A percentile compares a stretch with the other conserved stretches of the same genome.
These are phyloP conservation scores for Crioceris asparagi DNA, from an alignment of 2,888 invertebrate genomes.

Conservation along the genomic window DNA sequence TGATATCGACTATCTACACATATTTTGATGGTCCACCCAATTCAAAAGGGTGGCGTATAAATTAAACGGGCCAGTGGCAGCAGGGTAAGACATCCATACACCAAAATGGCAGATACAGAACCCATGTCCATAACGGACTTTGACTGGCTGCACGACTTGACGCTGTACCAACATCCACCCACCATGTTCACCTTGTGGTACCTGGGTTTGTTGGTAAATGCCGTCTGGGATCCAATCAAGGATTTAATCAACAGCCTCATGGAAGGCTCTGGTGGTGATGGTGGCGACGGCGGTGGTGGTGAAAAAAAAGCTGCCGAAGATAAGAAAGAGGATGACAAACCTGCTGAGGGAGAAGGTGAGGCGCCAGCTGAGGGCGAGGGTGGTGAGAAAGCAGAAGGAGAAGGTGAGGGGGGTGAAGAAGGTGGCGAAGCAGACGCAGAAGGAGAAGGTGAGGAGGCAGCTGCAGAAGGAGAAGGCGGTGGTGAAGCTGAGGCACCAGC, in stretches of 20 bases:
- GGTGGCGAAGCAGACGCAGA: background rate
- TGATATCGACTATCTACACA: too few species aligned
- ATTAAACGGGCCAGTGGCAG: too few species aligned
- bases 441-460: conserved; percentile 1
- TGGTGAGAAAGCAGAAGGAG: background rate
- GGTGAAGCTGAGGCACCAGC: background rate
- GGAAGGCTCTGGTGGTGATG: conserved; percentile 1
- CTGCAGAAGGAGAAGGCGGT: conserved; percentile 2
- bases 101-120: too few species aligned
- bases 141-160: too few species aligned
- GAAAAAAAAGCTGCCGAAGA: conserved; percentile 5
- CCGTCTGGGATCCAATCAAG: conserved; percentile 10
- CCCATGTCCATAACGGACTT: too few species aligned
- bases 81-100: too few species aligned
- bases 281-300: conserved; percentile 1
- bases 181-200: conserved; percentile 20
- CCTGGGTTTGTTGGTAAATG: conserved; percentile 10
- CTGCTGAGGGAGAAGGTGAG: conserved; percentile 1
- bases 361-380: background rate
- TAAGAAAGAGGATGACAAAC: conserved; percentile 1
- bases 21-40: too few species aligned
- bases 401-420: background rate
- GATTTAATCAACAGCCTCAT: conserved; percentile 7
- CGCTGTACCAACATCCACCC: conserved; percentile 20
- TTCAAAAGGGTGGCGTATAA: too few species aligned